Percentiles rank a stretch among this genome's conserved stretches.
Conservation (phyloP, 2,888 invertebrate genomes). For the Hirtodrosophila trivittata region DNA sequence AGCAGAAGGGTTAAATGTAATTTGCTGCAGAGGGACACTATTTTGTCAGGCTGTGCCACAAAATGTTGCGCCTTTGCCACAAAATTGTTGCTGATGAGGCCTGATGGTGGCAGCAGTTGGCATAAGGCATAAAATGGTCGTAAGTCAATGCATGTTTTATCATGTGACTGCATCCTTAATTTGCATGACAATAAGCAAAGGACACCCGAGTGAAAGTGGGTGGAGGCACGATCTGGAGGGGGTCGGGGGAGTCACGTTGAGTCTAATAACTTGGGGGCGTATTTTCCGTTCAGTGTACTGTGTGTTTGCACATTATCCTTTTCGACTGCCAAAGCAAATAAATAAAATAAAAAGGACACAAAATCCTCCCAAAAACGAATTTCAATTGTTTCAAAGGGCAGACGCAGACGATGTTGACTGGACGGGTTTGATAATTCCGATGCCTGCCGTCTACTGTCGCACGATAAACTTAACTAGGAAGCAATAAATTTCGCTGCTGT, state of each 20-base stretch:
- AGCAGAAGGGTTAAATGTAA: no score
- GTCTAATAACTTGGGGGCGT: not conserved
- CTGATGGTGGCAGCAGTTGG: not conserved
- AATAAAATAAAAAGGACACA: constrained; percentile 26
- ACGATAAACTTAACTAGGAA: constrained; percentile 81
- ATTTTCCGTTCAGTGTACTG: no score
- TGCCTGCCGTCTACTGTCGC: constrained; percentile 41
- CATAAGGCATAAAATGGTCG: constrained; percentile 11
- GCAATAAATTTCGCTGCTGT: constrained; percentile 79
- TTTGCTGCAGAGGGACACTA: no score
- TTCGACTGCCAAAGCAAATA: constrained; percentile 31
- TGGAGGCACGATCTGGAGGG: constrained; percentile 5
- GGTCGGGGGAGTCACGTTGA: not conserved
- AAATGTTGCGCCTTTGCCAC: no score
- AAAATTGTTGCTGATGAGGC: no score
- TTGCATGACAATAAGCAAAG: constrained; percentile 51
- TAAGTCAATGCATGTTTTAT: constrained; percentile 51
- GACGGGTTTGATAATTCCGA: constrained; percentile 63
- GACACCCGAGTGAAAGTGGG: no score
- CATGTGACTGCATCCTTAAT: constrained; percentile 63
- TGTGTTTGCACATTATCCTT: constrained; percentile 41
- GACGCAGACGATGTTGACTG: constrained; percentile 45
- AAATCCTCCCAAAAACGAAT: constrained; percentile 55
- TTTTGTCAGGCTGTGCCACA: no score
- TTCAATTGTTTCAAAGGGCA: constrained; percentile 71